Evolutionary conservation across 1,140 invertebrate genomes (phyloP).

Genomic region (Drosophila repleta): DNA sequence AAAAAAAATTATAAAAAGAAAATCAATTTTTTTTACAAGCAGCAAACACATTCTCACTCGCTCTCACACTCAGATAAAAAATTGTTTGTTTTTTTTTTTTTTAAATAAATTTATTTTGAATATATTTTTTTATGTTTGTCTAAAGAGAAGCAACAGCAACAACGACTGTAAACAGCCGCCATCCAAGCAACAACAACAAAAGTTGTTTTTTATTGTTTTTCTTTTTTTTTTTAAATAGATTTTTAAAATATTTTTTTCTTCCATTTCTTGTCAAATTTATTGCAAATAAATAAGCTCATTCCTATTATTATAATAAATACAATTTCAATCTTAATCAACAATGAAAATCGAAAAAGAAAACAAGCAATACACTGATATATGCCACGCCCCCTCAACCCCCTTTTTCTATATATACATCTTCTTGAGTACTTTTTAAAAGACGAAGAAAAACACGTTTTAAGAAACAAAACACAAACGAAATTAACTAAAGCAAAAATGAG

Average conservation of each 20-base stretch:
- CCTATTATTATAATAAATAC: constrained; percentile 25
- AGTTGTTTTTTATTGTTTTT: too few relatives aligned
- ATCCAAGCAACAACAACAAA: constrained; percentile 22
- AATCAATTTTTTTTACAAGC: constrained; percentile 4
- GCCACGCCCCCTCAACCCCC: not conserved
- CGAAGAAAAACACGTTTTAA: constrained; percentile 20
- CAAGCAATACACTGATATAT: constrained; percentile 28
- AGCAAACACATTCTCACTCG: constrained; percentile 20
- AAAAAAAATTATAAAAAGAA: not conserved
- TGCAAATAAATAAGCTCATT: constrained; percentile 36
- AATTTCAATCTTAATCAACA: constrained; percentile 15
- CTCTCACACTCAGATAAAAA: constrained; percentile 18
- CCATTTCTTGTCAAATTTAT: constrained; percentile 19
- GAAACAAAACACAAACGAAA: constrained; percentile 24
- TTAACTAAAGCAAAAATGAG: constrained; percentile 47
- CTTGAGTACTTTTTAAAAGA: constrained; percentile 50
- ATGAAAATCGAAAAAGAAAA: constrained; percentile 3
- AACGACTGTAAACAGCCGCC: constrained; percentile 14
- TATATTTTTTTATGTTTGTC: not conserved
- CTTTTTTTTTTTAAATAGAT: constrained; percentile 8
- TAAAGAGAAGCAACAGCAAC: constrained; percentile 22
- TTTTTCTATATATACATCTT: constrained; percentile 28
- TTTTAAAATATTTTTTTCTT: not conserved
- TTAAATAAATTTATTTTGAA: constrained; percentile 22
- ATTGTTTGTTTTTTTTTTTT: constrained; percentile 6